phyloP scores from a whole-genome alignment of 1,140 invertebrate genomes.

The Cherax destructor region DNA sequence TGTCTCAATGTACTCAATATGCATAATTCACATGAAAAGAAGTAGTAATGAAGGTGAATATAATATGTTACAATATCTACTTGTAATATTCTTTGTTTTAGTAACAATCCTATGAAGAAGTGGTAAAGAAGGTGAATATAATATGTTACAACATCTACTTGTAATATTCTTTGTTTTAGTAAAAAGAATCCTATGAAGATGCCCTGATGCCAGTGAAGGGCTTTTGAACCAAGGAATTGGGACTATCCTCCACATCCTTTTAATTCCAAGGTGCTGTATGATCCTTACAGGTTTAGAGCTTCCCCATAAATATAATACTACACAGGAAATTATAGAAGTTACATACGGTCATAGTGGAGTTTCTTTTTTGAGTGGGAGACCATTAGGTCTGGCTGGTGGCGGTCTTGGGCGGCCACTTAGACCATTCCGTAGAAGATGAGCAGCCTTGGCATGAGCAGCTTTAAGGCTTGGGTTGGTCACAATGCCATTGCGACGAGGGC shows the following conservation, averaged over 20 bases:
- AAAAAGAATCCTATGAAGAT: not conserved
- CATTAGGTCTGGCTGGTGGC: constrained; percentile 81
- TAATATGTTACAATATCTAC: too few species aligned
- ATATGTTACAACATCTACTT: too few species aligned
- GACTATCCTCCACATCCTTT: not conserved
- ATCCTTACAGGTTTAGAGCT: too few species aligned
- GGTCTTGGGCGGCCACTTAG: constrained; percentile 76
- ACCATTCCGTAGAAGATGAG: constrained; percentile 76
- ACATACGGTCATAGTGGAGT: constrained; percentile 78
- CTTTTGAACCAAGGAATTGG: too few species aligned
- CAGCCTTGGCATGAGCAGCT: constrained; percentile 75
- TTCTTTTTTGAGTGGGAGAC: constrained; percentile 85
- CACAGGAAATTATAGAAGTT: not conserved
- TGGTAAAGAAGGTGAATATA: too few species aligned
- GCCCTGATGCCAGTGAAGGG: too few species aligned
- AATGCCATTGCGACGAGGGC: constrained; percentile 85
- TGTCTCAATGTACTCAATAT: too few species aligned
- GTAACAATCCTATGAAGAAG: not conserved
- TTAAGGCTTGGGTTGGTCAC: constrained; percentile 92
- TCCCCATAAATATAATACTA: not conserved
- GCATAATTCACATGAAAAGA: too few species aligned
- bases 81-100: too few species aligned
- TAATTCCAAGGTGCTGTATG: not conserved
- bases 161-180: too few species aligned
- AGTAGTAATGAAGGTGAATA: too few species aligned